Evolutionary conservation across 2,888 invertebrate genomes (phyloP).

Genomic region (Salticus scenicus): DNA sequence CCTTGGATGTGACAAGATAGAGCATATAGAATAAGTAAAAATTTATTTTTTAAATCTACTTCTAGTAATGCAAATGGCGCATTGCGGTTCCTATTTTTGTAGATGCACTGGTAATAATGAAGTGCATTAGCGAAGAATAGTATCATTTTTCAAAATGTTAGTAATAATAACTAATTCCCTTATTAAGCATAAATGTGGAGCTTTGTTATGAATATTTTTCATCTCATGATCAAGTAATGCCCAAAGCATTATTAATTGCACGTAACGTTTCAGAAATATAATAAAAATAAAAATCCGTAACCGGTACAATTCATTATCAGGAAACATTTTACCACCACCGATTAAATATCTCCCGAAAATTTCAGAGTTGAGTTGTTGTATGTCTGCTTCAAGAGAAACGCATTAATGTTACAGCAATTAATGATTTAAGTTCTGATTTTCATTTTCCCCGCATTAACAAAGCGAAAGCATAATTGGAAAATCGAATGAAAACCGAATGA

Average conservation of each 20-base stretch:
- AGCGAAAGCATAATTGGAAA: conserved; percentile 46
- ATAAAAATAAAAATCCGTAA: no score
- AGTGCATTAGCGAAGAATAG: conserved; percentile 58
- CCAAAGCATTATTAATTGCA: conserved; percentile 66
- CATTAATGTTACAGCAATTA: conserved; percentile 52
- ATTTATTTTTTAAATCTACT: no score
- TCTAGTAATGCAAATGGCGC: no score
- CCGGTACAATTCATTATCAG: conserved; percentile 61
- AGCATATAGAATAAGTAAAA: no score
- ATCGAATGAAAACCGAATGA: conserved; percentile 37
- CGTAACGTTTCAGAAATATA: no score
- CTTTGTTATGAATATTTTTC: conserved; percentile 67
- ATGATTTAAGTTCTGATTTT: conserved; percentile 64
- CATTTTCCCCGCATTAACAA: conserved; percentile 36
- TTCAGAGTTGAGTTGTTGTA: background rate
- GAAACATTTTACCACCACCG: conserved; percentile 34
- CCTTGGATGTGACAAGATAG: no score
- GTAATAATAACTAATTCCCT: conserved; percentile 67
- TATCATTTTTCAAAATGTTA: conserved; percentile 68
- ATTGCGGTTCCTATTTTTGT: no score
- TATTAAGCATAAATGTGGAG: conserved; percentile 59
- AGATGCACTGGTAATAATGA: no score
- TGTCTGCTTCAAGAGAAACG: conserved; percentile 33
- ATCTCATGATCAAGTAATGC: conserved; percentile 61
- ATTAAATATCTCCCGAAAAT: conserved; percentile 30